phyloP scores from a whole-genome alignment of 1,140 invertebrate species.

The Drosophila mayri region DNA sequence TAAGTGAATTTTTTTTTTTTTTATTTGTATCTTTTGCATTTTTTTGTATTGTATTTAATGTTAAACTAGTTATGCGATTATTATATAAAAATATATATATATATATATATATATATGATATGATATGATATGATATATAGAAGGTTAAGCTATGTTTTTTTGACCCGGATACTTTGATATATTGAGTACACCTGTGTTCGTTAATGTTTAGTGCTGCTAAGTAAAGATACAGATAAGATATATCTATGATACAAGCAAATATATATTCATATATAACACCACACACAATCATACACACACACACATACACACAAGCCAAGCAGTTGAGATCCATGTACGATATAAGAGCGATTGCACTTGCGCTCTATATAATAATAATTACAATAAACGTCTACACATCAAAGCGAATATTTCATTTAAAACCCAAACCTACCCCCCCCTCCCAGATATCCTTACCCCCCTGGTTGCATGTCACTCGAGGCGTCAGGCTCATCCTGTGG shows the following conservation, averaged over 20 bases:
- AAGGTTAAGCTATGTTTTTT: conserved; percentile 55
- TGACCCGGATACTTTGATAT: conserved; percentile 76
- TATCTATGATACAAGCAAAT: conserved; percentile 40
- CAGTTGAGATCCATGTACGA: conserved; percentile 44
- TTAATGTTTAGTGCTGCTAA: conserved; percentile 67
- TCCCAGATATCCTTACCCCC: background rate
- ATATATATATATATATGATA: background rate
- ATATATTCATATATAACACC: conserved; percentile 32
- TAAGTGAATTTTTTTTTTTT: conserved; percentile 40
- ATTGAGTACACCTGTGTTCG: conserved; percentile 78
- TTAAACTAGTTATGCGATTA: conserved; percentile 30
- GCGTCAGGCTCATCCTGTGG: conserved; percentile 18
- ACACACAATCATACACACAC: conserved; percentile 9
- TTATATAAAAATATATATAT: conserved; percentile 4
- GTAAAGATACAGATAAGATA: conserved; percentile 51
- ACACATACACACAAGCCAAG: conserved; percentile 20
- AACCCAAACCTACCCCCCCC: background rate
- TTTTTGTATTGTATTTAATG: conserved; percentile 48
- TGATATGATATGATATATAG: background rate
- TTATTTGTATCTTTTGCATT: conserved; percentile 9
- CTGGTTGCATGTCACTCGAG: conserved; percentile 51
- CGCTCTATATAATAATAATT: conserved; percentile 46
- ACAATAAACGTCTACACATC: conserved; percentile 53
- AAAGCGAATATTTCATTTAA: conserved; percentile 53
- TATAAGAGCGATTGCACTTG: conserved; percentile 34